Evolutionary conservation across 2,797 vertebrate species (phyloP).

Genomic region (Danio choprae): DNA sequence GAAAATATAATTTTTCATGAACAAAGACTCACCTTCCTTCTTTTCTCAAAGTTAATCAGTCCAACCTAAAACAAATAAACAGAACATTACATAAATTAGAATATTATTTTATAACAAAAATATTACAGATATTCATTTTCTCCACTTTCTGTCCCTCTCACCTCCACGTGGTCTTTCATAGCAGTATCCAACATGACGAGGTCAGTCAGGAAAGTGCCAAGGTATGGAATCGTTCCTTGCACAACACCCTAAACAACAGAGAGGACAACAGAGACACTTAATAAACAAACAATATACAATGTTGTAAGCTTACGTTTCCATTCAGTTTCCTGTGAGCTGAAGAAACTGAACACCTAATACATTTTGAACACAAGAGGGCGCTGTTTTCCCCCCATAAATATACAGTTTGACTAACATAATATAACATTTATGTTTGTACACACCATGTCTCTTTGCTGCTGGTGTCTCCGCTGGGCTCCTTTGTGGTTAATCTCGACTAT

Average conservation of each 20-base stretch:
- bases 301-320: background rate
- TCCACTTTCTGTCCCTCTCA: slow-evolving; percentile 64
- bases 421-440: slow-evolving; percentile 52
- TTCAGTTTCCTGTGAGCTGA: background rate
- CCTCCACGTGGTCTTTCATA: slow-evolving; percentile 95
- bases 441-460: slow-evolving; percentile 93
- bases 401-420: background rate
- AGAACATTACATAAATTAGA: background rate
- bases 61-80: slow-evolving; percentile 56
- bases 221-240: slow-evolving; percentile 95
- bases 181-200: slow-evolving; percentile 98
- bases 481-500: slow-evolving; percentile 95
- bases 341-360: background rate
- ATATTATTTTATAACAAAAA: background rate
- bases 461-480: slow-evolving; percentile 90
- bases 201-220: slow-evolving; percentile 96
- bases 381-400: background rate
- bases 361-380: slow-evolving; percentile 55
- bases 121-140: background rate
- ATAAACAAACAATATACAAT: background rate
- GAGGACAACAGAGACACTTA: background rate
- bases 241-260: slow-evolving; percentile 84
- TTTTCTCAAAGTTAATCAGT: slow-evolving; percentile 71
- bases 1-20: background rate
- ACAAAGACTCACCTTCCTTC: slow-evolving; percentile 66